phyloP scores from a whole-genome alignment of 2,797 vertebrate genomes.

The Sparus aurata region DNA sequence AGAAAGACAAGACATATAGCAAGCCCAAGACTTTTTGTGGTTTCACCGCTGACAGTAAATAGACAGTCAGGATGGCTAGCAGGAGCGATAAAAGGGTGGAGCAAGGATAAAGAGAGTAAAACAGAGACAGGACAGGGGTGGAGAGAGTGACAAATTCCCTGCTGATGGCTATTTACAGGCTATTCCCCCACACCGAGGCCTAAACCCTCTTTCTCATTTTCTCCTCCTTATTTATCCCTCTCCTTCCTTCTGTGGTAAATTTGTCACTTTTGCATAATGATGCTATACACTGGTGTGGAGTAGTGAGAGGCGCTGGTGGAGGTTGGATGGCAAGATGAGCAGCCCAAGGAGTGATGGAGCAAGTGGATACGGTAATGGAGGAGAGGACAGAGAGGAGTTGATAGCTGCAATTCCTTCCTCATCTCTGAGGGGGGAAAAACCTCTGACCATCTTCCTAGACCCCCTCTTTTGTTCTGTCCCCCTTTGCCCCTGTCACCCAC shows the following conservation, averaged over 20 bases:
- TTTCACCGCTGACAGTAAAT: conserved; percentile 53
- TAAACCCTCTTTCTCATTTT: conserved; percentile 66
- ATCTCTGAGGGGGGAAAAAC: conserved; percentile 44
- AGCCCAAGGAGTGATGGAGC: conserved; percentile 57
- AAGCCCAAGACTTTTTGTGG: conserved; percentile 20
- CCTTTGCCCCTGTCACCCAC: conserved; percentile 70
- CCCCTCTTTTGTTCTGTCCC: conserved; percentile 47
- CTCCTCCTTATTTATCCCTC: conserved; percentile 70
- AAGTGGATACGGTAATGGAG: conserved; percentile 56
- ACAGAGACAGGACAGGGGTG: conserved; percentile 45
- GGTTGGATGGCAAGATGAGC: conserved; percentile 56
- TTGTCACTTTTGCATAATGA: conserved; percentile 83
- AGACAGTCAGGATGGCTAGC: conserved; percentile 49
- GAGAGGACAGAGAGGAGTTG: conserved; percentile 60
- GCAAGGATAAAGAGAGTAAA: conserved; percentile 41
- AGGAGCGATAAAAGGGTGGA: conserved; percentile 29
- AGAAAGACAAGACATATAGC: conserved; percentile 12
- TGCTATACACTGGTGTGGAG: conserved; percentile 47
- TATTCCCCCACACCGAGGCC: conserved; percentile 59
- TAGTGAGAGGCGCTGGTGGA: conserved; percentile 37
- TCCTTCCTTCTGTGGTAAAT: conserved; percentile 67
- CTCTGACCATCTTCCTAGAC: conserved; percentile 70
- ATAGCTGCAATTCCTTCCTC: conserved; percentile 73
- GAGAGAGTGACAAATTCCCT: conserved; percentile 71
- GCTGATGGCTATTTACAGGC: conserved; percentile 79